Conservation (phyloP, 2,113 vertebrate genomes). For the Xenopus borealis region DNA sequence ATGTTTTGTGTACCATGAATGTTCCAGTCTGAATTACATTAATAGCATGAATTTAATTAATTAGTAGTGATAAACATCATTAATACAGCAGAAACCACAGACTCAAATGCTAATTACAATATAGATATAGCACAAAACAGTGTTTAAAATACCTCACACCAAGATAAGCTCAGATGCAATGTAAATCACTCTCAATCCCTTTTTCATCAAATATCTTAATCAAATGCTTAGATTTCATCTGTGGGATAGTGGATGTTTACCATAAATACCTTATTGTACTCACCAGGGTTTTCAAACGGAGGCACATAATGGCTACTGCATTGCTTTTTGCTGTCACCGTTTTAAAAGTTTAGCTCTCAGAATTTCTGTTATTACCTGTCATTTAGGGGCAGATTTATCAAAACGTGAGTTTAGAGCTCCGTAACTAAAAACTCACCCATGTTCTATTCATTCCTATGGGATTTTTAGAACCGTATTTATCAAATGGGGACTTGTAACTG, state of each 20-base stretch:
- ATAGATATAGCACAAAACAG: background rate
- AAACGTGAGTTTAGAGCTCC: too few relatives aligned
- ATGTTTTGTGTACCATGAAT: background rate
- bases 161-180: slow-evolving; percentile 2
- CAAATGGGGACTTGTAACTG: too few relatives aligned
- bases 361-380: background rate
- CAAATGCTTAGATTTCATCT: background rate
- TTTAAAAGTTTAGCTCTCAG: background rate
- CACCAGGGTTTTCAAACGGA: background rate
- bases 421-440: too few relatives aligned
- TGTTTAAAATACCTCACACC: background rate
- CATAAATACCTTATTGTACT: background rate
- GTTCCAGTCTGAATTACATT: slow-evolving; percentile 10
- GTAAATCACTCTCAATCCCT: background rate
- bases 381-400: background rate
- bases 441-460: too few relatives aligned
- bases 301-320: background rate
- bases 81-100: background rate
- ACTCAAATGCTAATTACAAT: slow-evolving; percentile 13
- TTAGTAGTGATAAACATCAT: slow-evolving; percentile 31
- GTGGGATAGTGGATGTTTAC: background rate
- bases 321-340: background rate
- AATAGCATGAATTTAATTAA: slow-evolving; percentile 24
- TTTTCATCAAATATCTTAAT: background rate
- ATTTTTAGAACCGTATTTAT: too few relatives aligned